Conservation (phyloP, 1,140 invertebrate species). For the Drosophila nebulosa region DNA sequence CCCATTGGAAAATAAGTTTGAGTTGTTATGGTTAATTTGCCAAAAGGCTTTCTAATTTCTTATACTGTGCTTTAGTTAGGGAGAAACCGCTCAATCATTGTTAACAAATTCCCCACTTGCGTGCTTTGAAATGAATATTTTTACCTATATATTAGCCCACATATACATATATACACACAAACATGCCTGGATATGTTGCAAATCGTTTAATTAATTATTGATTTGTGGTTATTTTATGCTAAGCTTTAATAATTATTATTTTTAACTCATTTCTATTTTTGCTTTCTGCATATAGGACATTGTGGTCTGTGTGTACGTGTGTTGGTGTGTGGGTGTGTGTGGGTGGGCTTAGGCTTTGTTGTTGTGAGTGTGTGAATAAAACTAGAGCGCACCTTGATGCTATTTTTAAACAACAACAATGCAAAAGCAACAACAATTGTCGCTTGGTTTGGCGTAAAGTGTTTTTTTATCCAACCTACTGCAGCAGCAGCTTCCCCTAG, state of each 20-base stretch:
- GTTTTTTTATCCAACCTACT: constrained; percentile 41
- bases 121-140: constrained; percentile 27
- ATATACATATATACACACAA: background rate
- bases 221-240: constrained; percentile 4
- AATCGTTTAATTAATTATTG: background rate
- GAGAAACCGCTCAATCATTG: constrained; percentile 49
- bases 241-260: constrained; percentile 32
- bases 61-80: constrained; percentile 21
- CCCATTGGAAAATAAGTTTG: too few species aligned
- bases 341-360: background rate
- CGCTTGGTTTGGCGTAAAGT: constrained; percentile 66
- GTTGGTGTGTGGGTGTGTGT: constrained; percentile 4
- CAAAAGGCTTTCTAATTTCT: background rate
- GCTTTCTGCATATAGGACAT: constrained; percentile 38
- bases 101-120: constrained; percentile 39
- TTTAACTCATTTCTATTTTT: constrained; percentile 63
- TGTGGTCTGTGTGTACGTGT: constrained; percentile 8
- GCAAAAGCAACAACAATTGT: constrained; percentile 50
- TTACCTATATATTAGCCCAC: background rate
- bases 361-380: constrained; percentile 34
- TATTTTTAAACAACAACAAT: constrained; percentile 66
- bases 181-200: background rate
- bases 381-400: constrained; percentile 72
- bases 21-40: too few species aligned
- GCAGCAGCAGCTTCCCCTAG: constrained; percentile 46